These are phyloP conservation scores for Coturnix japonica DNA, from an alignment of 2,113 vertebrate species.

Conservation along the genomic window DNA sequence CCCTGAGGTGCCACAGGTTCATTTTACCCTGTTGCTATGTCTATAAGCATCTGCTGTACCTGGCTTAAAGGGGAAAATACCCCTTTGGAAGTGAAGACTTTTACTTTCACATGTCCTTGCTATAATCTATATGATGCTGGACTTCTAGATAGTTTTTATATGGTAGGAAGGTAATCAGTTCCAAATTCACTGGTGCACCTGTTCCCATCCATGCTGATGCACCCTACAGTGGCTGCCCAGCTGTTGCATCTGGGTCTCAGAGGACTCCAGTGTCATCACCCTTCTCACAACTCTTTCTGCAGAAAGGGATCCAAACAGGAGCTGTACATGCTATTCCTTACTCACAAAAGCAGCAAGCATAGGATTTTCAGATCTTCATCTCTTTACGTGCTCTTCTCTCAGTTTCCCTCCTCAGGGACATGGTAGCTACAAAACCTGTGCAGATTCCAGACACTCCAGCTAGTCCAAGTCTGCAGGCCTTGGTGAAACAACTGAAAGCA, in stretches of 20 bases:
- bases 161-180: not conserved
- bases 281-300: not conserved
- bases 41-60: not conserved
- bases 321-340: not conserved
- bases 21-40: not conserved
- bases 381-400: not conserved
- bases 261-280: not conserved
- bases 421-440: not conserved
- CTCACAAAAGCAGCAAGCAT: not conserved
- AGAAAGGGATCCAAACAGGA: not conserved
- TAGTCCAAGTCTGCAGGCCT: not conserved
- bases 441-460: not conserved
- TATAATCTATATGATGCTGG: not conserved
- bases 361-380: not conserved
- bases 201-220: accelerated
- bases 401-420: not conserved
- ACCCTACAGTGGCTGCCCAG: not conserved
- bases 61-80: not conserved
- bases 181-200: not conserved
- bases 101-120: not conserved
- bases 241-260: not conserved
- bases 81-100: not conserved
- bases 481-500: not conserved
- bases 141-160: not conserved
- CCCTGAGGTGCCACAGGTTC: not conserved